Percentiles rank a stretch among this genome's conserved stretches.
Conservation (phyloP, 2,888 invertebrate genomes). For the Brachyptera putata region DNA sequence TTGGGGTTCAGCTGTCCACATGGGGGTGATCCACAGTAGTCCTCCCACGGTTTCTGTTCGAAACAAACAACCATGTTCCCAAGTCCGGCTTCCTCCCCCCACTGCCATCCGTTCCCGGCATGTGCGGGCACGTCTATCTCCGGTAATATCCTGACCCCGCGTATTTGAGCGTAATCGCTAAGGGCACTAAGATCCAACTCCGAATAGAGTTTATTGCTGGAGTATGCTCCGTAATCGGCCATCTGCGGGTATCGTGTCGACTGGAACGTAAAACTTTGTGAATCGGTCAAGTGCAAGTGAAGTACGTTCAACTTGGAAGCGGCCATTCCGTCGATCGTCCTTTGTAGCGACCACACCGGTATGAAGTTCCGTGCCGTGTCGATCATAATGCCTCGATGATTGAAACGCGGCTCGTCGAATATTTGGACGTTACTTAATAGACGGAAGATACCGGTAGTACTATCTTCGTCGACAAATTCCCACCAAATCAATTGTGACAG, state of each 20-base stretch:
- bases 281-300: slow-evolving; percentile 48
- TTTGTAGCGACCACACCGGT: slow-evolving; percentile 43
- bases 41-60: slow-evolving; percentile 37
- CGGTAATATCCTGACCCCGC: slow-evolving; percentile 45
- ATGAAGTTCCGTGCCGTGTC: slow-evolving; percentile 59
- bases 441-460: not conserved
- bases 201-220: slow-evolving; percentile 47
- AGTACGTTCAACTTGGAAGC: slow-evolving; percentile 51
- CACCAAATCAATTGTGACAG: slow-evolving; percentile 52
- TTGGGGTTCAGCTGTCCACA: slow-evolving; percentile 40
- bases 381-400: slow-evolving; percentile 50
- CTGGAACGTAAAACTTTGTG: slow-evolving; percentile 52
- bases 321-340: slow-evolving; percentile 49
- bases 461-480: slow-evolving; percentile 51
- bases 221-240: slow-evolving; percentile 44
- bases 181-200: slow-evolving; percentile 40
- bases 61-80: slow-evolving; percentile 40
- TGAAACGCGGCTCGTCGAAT: slow-evolving; percentile 49
- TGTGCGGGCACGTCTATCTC: slow-evolving; percentile 44
- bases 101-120: slow-evolving; percentile 40
- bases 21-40: slow-evolving; percentile 41
- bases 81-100: slow-evolving; percentile 30
- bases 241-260: slow-evolving; percentile 40
- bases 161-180: slow-evolving; percentile 45
- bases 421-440: slow-evolving; percentile 37